Evolutionary conservation across 2,888 invertebrate genomes (phyloP).

Genomic region (Cremastinae sp.): DNA sequence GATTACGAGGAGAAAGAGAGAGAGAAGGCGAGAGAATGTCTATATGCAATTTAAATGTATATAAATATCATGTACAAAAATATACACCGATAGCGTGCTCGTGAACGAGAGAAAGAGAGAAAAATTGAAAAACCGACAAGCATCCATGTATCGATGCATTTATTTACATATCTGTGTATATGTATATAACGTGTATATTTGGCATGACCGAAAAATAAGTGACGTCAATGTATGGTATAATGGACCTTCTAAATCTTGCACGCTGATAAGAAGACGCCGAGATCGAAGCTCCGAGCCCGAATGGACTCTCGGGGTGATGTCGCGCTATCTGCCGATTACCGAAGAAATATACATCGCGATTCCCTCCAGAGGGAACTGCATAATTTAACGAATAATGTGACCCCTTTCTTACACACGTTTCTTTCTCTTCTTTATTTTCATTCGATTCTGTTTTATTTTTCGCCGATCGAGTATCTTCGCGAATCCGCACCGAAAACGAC

Average conservation of each 20-base stretch:
- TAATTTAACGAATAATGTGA: too few relatives aligned
- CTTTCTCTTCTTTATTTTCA: too few relatives aligned
- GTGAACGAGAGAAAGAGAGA: constrained; percentile 40
- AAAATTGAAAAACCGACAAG: constrained; percentile 33
- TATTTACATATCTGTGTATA: not conserved
- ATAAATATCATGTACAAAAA: not conserved
- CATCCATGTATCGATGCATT: constrained; percentile 10
- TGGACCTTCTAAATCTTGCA: constrained; percentile 65
- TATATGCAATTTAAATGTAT: constrained; percentile 23
- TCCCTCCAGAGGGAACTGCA: too few relatives aligned
- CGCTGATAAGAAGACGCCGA: constrained; percentile 57
- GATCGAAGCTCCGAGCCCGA: constrained; percentile 34
- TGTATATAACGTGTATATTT: constrained; percentile 5
- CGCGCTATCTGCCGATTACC: not conserved
- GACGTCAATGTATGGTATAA: constrained; percentile 59
- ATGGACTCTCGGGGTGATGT: constrained; percentile 24
- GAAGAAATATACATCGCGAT: too few relatives aligned
- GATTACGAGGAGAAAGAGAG: constrained; percentile 58
- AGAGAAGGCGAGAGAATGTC: constrained; percentile 47
- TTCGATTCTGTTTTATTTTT: too few relatives aligned
- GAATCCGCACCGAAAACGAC: too few relatives aligned
- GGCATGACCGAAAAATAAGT: constrained; percentile 49
- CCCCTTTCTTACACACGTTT: too few relatives aligned
- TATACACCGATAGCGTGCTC: not conserved
- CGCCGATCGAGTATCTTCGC: too few relatives aligned